Conservation (phyloP, 2,113 vertebrate species). For the Axis porcinus region DNA sequence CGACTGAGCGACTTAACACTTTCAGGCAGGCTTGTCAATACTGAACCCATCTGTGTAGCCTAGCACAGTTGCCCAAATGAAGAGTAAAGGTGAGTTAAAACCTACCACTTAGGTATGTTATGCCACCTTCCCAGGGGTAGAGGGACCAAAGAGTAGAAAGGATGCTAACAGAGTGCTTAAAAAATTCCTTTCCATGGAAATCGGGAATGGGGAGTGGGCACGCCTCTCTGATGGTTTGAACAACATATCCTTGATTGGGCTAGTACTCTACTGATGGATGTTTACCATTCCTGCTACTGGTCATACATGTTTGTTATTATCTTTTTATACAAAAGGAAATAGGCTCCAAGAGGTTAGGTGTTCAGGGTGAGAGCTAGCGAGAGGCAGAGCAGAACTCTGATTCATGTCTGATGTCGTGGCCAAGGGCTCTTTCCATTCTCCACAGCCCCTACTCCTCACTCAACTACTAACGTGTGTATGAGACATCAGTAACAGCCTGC, state of each 20-base stretch:
- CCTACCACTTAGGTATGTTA: neutral
- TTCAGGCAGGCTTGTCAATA: neutral
- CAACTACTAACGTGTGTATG: neutral
- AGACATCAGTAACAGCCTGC: neutral
- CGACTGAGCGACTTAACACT: neutral
- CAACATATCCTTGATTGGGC: neutral
- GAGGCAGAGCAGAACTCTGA: neutral
- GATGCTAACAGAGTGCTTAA: neutral
- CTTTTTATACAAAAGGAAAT: neutral
- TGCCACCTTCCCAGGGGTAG: neutral
- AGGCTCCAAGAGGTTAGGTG: neutral
- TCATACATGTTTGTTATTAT: neutral
- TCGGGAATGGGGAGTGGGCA: neutral
- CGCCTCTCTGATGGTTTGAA: neutral
- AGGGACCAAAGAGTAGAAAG: neutral
- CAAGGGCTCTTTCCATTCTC: neutral
- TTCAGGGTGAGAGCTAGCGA: neutral
- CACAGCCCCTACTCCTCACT: neutral
- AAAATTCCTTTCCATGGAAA: neutral
- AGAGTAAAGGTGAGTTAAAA: neutral
- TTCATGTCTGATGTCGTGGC: neutral
- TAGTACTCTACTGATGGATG: neutral
- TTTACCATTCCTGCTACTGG: neutral
- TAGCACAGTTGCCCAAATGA: neutral
- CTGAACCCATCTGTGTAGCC: neutral